phyloP scores from a whole-genome alignment of 2,797 vertebrate species.

The Leptodactylus fallax region DNA sequence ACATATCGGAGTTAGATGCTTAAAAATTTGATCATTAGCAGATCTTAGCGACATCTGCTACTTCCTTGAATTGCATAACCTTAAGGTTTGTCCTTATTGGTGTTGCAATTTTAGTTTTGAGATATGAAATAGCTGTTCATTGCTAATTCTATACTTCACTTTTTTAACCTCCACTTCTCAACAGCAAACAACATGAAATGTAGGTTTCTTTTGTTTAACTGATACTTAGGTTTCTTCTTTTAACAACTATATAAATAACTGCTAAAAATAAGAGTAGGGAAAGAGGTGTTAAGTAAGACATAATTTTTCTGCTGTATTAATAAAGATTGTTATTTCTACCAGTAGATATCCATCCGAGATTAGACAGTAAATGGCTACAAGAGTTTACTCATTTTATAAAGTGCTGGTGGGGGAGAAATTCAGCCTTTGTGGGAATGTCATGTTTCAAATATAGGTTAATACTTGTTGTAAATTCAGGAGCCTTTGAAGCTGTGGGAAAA shows the following conservation, averaged over 20 bases:
- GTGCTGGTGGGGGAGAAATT: slow-evolving; percentile 67
- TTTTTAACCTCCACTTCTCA: not conserved
- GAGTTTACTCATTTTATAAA: slow-evolving; percentile 22
- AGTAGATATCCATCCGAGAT: not conserved
- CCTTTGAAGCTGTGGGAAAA: slow-evolving; percentile 91
- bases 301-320: not conserved
- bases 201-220: not conserved
- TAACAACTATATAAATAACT: not conserved
- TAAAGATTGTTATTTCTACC: not conserved
- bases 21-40: too few relatives aligned
- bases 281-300: not conserved
- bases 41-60: too few relatives aligned
- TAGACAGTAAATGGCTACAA: not conserved
- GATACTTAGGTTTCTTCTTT: not conserved
- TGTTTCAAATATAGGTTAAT: slow-evolving; percentile 85
- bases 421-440: slow-evolving; percentile 81
- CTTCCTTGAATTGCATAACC: too few relatives aligned
- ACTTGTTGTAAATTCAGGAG: slow-evolving; percentile 83
- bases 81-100: too few relatives aligned
- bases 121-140: too few relatives aligned
- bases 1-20: too few relatives aligned
- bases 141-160: not conserved
- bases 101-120: too few relatives aligned
- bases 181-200: not conserved
- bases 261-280: not conserved